Conservation (phyloP, 2,113 vertebrate species). For the Gymnorhina tibicen region DNA sequence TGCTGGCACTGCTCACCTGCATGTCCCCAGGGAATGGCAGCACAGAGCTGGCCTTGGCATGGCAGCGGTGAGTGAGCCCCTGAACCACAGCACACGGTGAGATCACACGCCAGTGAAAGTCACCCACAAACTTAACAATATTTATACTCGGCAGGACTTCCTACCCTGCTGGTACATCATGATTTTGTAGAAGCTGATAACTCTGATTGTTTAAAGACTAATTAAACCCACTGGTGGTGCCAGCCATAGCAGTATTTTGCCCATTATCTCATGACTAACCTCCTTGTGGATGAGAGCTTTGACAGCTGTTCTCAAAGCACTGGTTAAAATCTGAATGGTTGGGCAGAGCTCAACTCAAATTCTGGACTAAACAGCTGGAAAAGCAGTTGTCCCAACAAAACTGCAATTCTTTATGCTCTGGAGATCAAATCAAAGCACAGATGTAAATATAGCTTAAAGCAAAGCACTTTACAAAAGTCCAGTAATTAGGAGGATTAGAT, state of each 20-base stretch:
- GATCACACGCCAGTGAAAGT: background rate
- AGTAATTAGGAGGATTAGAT: background rate
- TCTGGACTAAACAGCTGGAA: background rate
- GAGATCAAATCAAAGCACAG: background rate
- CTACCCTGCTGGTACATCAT: background rate
- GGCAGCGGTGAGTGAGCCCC: background rate
- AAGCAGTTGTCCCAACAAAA: background rate
- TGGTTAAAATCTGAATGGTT: background rate
- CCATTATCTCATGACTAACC: background rate
- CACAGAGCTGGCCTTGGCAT: fast-evolving
- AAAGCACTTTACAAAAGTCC: background rate
- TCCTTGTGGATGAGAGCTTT: background rate
- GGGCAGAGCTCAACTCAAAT: background rate
- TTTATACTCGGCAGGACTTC: background rate
- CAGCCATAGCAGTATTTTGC: background rate
- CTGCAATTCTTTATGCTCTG: background rate
- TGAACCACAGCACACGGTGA: fast-evolving
- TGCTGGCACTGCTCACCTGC: background rate
- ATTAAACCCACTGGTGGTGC: background rate
- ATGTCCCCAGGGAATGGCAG: background rate
- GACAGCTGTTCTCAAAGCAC: background rate
- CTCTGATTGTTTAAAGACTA: background rate
- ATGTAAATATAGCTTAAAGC: background rate
- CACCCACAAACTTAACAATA: background rate
- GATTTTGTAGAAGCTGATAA: background rate